phyloP scores from a whole-genome alignment of 2,113 vertebrate species.

The Dipodomys ordii region DNA sequence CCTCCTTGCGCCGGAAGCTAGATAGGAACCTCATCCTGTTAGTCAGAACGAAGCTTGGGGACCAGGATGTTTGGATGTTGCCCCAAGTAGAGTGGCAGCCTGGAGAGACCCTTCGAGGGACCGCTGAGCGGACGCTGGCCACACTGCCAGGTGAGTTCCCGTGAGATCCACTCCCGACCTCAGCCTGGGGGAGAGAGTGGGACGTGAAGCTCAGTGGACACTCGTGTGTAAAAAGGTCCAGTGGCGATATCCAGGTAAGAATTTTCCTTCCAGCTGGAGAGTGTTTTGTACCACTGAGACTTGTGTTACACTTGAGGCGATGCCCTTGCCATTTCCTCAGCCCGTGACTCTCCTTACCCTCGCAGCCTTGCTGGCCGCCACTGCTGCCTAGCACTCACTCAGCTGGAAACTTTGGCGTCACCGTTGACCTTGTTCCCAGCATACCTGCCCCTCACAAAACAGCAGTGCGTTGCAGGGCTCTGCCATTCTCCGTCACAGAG shows the following conservation, averaged over 20 bases:
- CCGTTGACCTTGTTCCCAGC: not conserved
- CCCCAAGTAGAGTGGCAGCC: slow-evolving; percentile 94
- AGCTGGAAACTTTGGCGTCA: not conserved
- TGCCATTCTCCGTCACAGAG: not conserved
- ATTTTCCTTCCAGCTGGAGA: not conserved
- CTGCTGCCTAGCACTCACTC: not conserved
- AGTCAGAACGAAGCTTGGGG: slow-evolving; percentile 91
- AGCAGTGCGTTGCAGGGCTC: not conserved
- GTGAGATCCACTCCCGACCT: not conserved
- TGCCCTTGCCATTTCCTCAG: not conserved
- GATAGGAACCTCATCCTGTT: slow-evolving; percentile 91
- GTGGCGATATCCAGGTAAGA: not conserved
- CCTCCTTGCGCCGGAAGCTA: slow-evolving; percentile 90
- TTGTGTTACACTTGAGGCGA: not conserved
- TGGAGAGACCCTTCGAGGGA: slow-evolving; percentile 93
- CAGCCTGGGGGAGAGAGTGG: not conserved
- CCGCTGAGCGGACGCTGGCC: slow-evolving; percentile 92
- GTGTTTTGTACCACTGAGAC: not conserved
- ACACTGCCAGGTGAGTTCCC: slow-evolving; percentile 87
- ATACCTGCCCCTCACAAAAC: not conserved
- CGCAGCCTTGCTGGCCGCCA: not conserved
- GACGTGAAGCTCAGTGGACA: not conserved
- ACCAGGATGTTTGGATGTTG: slow-evolving; percentile 92
- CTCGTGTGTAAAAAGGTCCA: not conserved
- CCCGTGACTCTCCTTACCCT: not conserved